Base-by-base conservation (phyloP, 2,888 invertebrate genomes). In the Drosophila tripunctata region DNA sequence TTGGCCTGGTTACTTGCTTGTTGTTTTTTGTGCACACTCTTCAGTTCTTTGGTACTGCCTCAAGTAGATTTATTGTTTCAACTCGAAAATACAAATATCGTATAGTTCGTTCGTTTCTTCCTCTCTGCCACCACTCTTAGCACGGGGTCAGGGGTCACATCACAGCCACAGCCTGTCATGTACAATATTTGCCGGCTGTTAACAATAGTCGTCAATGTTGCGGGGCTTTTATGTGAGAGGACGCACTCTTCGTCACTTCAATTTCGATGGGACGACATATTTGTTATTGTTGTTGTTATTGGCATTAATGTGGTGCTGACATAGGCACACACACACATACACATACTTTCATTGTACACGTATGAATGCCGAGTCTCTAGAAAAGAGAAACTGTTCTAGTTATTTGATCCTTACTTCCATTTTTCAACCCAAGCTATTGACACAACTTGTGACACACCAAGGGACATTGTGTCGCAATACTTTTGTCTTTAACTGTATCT, bases 51-150 rank as follows among this genome's bases (percentile, higher is more conserved):
- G 62, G 50, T 35, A 24, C 58, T 52, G 52, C 52, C 44, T 71
- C 66, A 54, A 83, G 87, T 87, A 86, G 82, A 83, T 83, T 83
- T 83, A 83, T 83, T 83, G 82, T 83, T 83, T 85, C 83, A 67
- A 74, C 79, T 72, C 78, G 87, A 82, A 82, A 87, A 78, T 74
- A 82, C 82, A 87, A 87, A 85, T 71, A 70, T 68, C 67, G 47
- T n/a, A 55, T 14, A 14, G 40, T 44, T 62, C 43, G 30, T n/a
- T n/a, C n/a, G n/a, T n/a, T n/a, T n/a, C n/a, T n/a, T n/a, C n/a
- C n/a, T n/a, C 21, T 40, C 36, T 62, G 19, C 47, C 54, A 24
- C 8, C 27, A 10, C 27, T 17, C 17, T 36, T 30, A n/a, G 24
- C 51, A 6, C 14, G 19, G 21, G 51, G 48, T 35, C 55, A 41